Conservation (phyloP, 2,113 vertebrate species). For the Neogale vison region DNA sequence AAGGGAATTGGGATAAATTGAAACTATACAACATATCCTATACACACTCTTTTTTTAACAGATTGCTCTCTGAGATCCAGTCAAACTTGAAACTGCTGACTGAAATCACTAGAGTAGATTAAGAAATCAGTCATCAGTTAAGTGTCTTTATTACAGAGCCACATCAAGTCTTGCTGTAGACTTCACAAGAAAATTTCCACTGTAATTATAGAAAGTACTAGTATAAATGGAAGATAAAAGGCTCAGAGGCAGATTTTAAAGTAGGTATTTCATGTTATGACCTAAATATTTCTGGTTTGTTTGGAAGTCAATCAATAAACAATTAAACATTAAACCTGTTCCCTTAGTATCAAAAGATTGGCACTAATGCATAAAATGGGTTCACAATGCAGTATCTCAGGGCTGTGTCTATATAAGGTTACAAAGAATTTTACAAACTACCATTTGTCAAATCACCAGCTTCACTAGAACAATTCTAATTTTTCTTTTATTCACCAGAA, state of each 20-base stretch:
- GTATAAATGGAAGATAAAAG: not conserved
- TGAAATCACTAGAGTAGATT: not conserved
- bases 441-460: not conserved
- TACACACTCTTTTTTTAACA: not conserved
- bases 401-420: not conserved
- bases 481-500: constrained; percentile 38
- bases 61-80: not conserved
- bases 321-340: constrained; percentile 14
- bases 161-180: not conserved
- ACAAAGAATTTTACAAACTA: not conserved
- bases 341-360: not conserved
- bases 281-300: constrained; percentile 36
- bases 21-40: not conserved
- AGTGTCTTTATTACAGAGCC: not conserved
- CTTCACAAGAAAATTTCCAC: constrained; percentile 53
- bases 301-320: constrained; percentile 24
- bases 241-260: constrained; percentile 37
- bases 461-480: not conserved
- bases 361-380: not conserved
- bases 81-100: not conserved
- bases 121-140: not conserved
- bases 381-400: not conserved
- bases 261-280: not conserved
- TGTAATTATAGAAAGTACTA: not conserved
- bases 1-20: constrained; percentile 16